These are phyloP conservation scores for Vanessa atalanta DNA, from an alignment of 1,140 invertebrate species.

Conservation along the genomic window DNA sequence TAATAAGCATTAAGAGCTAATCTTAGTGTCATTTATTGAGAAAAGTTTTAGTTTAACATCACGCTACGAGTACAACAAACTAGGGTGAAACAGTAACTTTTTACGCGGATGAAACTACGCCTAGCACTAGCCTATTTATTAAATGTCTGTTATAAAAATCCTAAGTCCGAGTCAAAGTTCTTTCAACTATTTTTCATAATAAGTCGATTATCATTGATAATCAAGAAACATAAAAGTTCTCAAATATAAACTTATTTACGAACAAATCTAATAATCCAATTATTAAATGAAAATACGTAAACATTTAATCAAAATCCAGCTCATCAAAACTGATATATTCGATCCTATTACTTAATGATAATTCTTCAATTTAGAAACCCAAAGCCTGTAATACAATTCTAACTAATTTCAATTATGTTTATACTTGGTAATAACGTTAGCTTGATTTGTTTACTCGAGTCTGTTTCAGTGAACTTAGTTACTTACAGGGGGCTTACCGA, in stretches of 20 bases:
- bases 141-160: no score
- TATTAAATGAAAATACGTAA: not conserved
- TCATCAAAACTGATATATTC: conserved; percentile 11
- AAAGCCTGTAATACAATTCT: conserved; percentile 35
- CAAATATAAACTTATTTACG: not conserved
- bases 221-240: not conserved
- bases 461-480: conserved; percentile 24
- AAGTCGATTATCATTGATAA: no score
- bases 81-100: no score
- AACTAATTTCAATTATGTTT: conserved; percentile 42
- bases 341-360: conserved; percentile 32
- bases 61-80: no score
- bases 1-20: no score
- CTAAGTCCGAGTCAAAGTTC: no score
- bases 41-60: no score
- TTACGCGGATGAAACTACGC: no score
- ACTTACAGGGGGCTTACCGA: conserved; percentile 23
- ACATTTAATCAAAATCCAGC: conserved; percentile 10
- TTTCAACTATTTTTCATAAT: no score
- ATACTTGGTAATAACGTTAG: conserved; percentile 36
- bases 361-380: conserved; percentile 32
- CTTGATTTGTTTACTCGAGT: conserved; percentile 38
- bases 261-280: not conserved
- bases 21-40: no score
- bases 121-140: no score